Conservation (phyloP, 1,140 invertebrate genomes). For the Pogonus chalceus region DNA sequence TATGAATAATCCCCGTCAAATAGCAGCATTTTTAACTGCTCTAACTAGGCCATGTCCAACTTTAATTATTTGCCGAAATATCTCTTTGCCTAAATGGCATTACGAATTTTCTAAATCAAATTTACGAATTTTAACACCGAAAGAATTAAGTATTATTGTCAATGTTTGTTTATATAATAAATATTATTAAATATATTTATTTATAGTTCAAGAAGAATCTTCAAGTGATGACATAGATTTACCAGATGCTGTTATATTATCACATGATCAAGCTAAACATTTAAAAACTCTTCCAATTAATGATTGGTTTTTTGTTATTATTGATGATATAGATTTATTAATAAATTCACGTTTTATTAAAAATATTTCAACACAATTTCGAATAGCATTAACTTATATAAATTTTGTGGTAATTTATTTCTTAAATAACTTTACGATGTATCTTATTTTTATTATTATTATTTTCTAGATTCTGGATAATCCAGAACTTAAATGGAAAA, state of each 20-base stretch:
- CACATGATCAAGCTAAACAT: background rate
- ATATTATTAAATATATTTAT: background rate
- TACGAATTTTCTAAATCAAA: background rate
- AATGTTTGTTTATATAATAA: background rate
- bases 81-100: background rate
- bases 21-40: background rate
- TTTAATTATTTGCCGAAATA: background rate
- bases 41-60: background rate
- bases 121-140: background rate
- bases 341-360: background rate
- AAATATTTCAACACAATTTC: background rate
- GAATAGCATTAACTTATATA: background rate
- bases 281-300: background rate
- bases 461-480: background rate
- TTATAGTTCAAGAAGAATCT: conserved; percentile 2
- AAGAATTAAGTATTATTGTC: background rate
- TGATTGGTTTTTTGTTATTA: background rate
- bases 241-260: background rate
- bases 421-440: background rate
- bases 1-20: background rate
- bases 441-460: background rate
- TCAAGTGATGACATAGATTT: background rate
- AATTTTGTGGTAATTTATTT: conserved; percentile 1
- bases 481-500: background rate
- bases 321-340: background rate